Base-by-base conservation (phyloP, 2,888 invertebrate species). In the Troides aeacus region DNA sequence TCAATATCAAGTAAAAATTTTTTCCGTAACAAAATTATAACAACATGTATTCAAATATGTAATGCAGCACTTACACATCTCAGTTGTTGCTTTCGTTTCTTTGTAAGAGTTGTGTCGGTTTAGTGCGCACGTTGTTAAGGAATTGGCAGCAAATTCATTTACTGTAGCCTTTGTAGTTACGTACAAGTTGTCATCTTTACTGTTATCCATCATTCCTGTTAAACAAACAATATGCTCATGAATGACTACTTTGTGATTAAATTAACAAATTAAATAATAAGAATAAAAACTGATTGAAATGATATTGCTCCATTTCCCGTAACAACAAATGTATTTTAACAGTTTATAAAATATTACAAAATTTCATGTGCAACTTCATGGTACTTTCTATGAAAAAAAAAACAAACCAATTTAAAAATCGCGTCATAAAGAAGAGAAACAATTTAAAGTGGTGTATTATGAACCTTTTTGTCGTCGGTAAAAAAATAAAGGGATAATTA, bases 61-160 rank as follows among this genome's bases (percentile, higher is more conserved):
- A 63, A 67, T 42, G 57, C 42, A 36, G 36, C 69, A 89, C 90
- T 89, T 84, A 91, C 91, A 74, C 70, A 89, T 78, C 71, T 87
- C 86, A 62, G 82, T 84, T 21, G 84, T 83, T 64, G 88, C 85
- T 79, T 92, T 92, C 64, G 87, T 83, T 81, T 92, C 92, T 81
- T 92, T 92, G 73, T 89, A 92, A 18, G 92, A 92, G 78, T 92
- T 90, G 79, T 92, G 92, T 76, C 92, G 81, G 78, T 89, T 90
- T 79, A 92, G 86, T 74, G 89, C 76, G 72, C 80, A 82, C 66
- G 83, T 76, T 69, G 85, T 79, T 74, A 83, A 76, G 63, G 84
- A 81, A 75, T 81, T 83, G 75, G 85, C 81, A 69, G 85, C 77
- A 76, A 87, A 90, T 76, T 90, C 88, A 69, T 87, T 79, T 74